Conservation (phyloP, 1,140 invertebrate genomes). For the Cardiocondyla obscurior region DNA sequence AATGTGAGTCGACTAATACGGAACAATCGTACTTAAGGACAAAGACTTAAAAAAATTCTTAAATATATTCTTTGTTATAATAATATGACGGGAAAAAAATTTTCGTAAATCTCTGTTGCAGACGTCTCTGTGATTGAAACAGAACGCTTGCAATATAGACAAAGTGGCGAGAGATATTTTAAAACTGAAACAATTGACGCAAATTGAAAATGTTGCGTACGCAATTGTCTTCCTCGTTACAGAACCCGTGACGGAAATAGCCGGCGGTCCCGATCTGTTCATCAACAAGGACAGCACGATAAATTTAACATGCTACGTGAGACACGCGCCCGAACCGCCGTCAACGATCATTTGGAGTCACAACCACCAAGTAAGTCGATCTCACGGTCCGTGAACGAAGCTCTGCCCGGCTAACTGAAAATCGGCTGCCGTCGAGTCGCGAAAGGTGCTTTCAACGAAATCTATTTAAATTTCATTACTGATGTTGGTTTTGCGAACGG, state of each 20-base stretch:
- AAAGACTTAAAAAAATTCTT: background rate
- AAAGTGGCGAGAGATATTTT: background rate
- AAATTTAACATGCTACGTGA: slow-evolving; percentile 93
- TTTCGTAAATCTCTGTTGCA: background rate
- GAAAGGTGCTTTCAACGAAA: slow-evolving; percentile 23
- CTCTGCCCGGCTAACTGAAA: background rate
- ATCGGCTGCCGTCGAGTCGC: background rate
- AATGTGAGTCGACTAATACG: background rate
- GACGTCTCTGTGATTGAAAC: background rate
- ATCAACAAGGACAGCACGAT: slow-evolving; percentile 94
- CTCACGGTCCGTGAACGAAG: background rate
- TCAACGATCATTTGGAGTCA: slow-evolving; percentile 92
- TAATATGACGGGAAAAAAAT: background rate
- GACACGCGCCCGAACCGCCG: slow-evolving; percentile 92
- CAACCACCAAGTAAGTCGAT: slow-evolving; percentile 87
- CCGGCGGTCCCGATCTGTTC: slow-evolving; percentile 91
- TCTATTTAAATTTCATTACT: slow-evolving; percentile 19
- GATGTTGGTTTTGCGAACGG: background rate
- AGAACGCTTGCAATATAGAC: background rate
- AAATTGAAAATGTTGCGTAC: slow-evolving; percentile 5
- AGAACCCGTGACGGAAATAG: slow-evolving; percentile 93
- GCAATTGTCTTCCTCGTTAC: slow-evolving; percentile 75
- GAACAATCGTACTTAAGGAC: background rate
- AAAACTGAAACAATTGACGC: background rate
- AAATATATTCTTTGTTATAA: background rate